phyloP scores from a whole-genome alignment of 2,888 invertebrate species.

The Oasisia sp. region DNA sequence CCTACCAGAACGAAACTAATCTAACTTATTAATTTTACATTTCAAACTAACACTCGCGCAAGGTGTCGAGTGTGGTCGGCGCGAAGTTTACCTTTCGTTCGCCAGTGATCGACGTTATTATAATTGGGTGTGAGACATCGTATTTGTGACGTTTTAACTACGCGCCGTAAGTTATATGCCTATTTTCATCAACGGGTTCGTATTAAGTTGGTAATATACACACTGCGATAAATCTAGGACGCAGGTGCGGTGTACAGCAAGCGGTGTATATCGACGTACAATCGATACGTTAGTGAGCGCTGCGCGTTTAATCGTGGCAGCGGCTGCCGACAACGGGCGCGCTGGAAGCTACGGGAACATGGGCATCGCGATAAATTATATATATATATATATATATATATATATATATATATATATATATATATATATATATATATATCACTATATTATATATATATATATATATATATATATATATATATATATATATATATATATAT shows the following conservation, averaged over 20 bases:
- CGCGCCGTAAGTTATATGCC: not conserved
- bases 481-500: not conserved
- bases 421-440: too few species aligned
- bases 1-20: not conserved
- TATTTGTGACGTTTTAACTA: constrained; percentile 17
- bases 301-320: not conserved
- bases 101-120: not conserved
- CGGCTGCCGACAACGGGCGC: not conserved
- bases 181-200: not conserved
- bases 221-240: not conserved
- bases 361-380: not conserved
- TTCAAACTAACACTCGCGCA: not conserved
- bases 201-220: not conserved
- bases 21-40: not conserved
- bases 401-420: not conserved
- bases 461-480: too few species aligned
- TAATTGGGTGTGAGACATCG: not conserved
- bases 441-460: not conserved
- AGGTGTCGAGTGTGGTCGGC: not conserved
- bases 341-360: not conserved
- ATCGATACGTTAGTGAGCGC: not conserved
- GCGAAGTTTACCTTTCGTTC: not conserved
- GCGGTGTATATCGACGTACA: not conserved
- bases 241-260: not conserved
- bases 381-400: not conserved